phyloP scores from a whole-genome alignment of 1,140 invertebrate genomes.

The Centruroides sculpturatus region DNA sequence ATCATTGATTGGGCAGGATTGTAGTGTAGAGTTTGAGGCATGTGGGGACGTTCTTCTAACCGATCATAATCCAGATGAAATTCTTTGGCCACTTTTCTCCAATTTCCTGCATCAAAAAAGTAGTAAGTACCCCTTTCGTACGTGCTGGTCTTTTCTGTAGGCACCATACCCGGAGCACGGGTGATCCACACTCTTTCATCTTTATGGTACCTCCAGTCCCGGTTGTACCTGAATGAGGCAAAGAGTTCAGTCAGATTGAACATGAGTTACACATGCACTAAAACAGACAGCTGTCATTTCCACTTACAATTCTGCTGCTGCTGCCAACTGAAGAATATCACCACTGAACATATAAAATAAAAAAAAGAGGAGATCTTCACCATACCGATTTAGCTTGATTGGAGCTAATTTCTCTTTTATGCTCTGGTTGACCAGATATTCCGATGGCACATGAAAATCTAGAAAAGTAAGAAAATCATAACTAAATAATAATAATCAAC shows the following conservation, averaged over 20 bases:
- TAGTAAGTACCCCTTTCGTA: conserved; percentile 98
- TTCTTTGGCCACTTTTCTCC: conserved; percentile 88
- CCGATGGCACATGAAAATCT: conserved; percentile 95
- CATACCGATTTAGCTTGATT: conserved; percentile 88
- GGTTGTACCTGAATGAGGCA: conserved; percentile 52
- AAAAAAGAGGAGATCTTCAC: conserved; percentile 97
- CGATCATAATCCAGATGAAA: conserved; percentile 96
- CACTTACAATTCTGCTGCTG: conserved; percentile 89
- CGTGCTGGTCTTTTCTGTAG: conserved; percentile 81
- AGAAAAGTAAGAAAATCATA: conserved; percentile 6
- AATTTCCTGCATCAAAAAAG: conserved; percentile 89
- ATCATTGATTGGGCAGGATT: conserved; percentile 2
- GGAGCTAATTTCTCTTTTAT: conserved; percentile 63
- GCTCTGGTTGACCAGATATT: conserved; percentile 84
- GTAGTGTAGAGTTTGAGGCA: conserved; percentile 6
- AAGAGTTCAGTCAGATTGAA: too few species aligned
- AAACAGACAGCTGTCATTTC: not conserved
- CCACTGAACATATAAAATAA: conserved; percentile 98
- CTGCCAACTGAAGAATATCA: conserved; percentile 90
- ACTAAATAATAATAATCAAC: not conserved
- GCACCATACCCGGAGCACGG: conserved; percentile 78
- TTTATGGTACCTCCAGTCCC: conserved; percentile 98
- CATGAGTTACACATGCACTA: not conserved
- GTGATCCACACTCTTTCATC: conserved; percentile 99
- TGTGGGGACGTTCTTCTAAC: conserved; percentile 66